phyloP scores from a whole-genome alignment of 2,797 vertebrate species.

The Podarcis lilfordi region DNA sequence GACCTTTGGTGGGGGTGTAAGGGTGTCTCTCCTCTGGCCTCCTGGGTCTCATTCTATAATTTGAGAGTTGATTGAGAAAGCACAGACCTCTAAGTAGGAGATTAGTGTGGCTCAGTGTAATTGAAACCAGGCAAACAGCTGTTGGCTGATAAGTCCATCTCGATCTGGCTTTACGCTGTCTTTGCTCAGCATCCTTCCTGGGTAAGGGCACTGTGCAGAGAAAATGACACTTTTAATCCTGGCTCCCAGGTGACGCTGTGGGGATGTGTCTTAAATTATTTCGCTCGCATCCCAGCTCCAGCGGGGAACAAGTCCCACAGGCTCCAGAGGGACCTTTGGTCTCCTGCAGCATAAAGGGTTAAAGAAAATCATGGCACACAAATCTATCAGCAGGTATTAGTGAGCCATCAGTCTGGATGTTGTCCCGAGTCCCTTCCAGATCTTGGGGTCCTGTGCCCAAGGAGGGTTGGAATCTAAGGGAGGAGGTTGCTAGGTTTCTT shows the following conservation, averaged over 20 bases:
- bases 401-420: too few species aligned
- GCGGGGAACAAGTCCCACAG: background rate
- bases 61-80: background rate
- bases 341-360: too few species aligned
- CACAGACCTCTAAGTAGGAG: background rate
- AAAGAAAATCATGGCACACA: too few species aligned
- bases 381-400: too few species aligned
- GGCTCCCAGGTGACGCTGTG: background rate
- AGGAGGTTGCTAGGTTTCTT: too few species aligned
- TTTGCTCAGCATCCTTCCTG: background rate
- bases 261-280: background rate
- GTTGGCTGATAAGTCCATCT: background rate
- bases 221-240: background rate
- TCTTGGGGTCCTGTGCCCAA: too few species aligned
- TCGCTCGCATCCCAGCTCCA: too few species aligned
- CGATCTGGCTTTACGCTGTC: background rate
- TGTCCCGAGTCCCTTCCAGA: too few species aligned
- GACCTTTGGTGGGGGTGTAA: background rate
- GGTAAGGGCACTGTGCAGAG: background rate
- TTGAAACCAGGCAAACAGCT: slow-evolving; percentile 5
- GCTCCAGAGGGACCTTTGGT: too few species aligned
- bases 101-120: slow-evolving; percentile 9
- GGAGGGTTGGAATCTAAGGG: too few species aligned
- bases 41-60: background rate
- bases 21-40: background rate